phyloP scores from a whole-genome alignment of 2,797 vertebrate genomes.

The Pseudochaenichthys georgianus region DNA sequence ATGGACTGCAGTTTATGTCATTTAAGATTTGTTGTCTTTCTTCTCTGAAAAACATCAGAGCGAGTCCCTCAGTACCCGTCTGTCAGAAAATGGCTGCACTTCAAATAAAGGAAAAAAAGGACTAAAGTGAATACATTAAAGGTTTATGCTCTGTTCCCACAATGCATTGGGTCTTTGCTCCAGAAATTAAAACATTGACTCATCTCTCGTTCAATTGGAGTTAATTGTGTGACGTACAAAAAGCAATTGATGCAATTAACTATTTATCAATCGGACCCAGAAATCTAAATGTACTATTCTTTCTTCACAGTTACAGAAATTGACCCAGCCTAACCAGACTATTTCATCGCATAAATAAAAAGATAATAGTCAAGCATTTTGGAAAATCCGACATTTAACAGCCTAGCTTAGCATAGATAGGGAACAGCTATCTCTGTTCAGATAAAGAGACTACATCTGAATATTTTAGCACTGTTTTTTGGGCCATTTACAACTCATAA shows the following conservation, averaged over 20 bases:
- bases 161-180: background rate
- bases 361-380: background rate
- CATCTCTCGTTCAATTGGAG: background rate
- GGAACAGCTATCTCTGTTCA: background rate
- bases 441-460: background rate
- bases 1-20: background rate
- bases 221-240: background rate
- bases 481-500: no score
- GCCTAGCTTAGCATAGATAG: background rate
- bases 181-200: slow-evolving; percentile 6
- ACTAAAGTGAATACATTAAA: background rate
- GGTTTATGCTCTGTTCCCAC: slow-evolving; percentile 1
- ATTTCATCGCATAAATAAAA: background rate
- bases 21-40: slow-evolving; percentile 4
- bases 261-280: slow-evolving; percentile 8
- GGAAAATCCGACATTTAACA: background rate
- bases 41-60: slow-evolving; percentile 7
- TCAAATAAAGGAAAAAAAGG: slow-evolving; percentile 6
- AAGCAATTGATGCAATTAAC: background rate
- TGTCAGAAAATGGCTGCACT: slow-evolving; percentile 3
- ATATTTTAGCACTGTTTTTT: no score
- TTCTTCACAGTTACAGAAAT: background rate
- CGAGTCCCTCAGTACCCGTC: background rate
- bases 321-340: background rate
- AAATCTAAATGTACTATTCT: background rate